Evolutionary conservation across 2,113 vertebrate species (phyloP).

Genomic region (Sminthopsis crassicaudata): DNA sequence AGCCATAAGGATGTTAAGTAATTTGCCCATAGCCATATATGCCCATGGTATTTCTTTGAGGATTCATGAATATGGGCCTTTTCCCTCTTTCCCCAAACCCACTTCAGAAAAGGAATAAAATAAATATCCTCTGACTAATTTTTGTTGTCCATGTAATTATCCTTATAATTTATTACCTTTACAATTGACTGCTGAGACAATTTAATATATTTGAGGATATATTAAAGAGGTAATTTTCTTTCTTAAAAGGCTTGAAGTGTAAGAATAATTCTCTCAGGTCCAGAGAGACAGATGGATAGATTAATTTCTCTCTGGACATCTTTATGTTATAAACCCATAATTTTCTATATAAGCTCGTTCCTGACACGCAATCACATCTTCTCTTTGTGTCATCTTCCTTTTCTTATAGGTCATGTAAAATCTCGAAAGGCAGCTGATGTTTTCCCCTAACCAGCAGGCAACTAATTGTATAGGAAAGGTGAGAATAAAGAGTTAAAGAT

Average conservation of each 20-base stretch:
- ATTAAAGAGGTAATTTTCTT: neutral
- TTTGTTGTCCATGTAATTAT: neutral
- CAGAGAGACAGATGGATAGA: neutral
- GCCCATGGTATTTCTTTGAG: neutral
- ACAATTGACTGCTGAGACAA: neutral
- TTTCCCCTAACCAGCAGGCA: neutral
- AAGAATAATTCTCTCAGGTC: neutral
- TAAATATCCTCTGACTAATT: neutral
- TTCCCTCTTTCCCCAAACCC: neutral
- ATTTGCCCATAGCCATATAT: neutral
- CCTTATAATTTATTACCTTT: neutral
- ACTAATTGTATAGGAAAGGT: neutral
- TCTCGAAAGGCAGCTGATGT: neutral
- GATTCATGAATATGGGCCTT: neutral
- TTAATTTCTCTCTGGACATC: neutral
- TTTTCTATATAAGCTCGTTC: neutral
- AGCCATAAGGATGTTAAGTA: neutral
- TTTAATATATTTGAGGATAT: neutral
- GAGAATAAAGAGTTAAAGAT: neutral
- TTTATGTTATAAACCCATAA: neutral
- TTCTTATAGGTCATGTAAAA: neutral
- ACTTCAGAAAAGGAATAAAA: neutral
- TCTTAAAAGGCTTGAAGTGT: neutral
- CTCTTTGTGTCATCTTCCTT: neutral
- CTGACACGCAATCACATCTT: neutral